Conservation (phyloP, 2,113 vertebrate species). For the Haemorhous mexicanus region DNA sequence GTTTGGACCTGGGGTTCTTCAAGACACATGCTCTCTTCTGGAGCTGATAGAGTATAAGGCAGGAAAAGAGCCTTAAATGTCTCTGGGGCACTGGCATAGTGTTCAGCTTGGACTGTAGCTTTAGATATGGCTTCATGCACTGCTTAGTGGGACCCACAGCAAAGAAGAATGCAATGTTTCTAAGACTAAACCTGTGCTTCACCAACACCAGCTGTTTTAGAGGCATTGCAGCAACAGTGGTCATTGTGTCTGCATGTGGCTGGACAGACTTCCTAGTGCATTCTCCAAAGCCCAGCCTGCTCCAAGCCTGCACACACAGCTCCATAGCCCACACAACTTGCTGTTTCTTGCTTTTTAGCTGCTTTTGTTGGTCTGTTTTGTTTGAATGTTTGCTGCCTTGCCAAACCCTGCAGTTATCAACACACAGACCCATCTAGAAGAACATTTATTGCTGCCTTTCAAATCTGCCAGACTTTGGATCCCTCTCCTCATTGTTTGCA, state of each 20-base stretch:
- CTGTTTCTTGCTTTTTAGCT: not conserved
- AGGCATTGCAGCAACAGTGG: not conserved
- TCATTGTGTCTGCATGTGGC: not conserved
- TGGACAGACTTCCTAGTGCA: not conserved
- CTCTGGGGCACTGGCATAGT: not conserved
- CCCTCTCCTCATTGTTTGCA: not conserved
- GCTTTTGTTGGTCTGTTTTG: not conserved
- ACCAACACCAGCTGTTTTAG: not conserved
- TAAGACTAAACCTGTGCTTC: not conserved
- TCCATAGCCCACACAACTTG: not conserved
- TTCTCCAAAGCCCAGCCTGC: not conserved
- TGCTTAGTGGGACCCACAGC: not conserved
- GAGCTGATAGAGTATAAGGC: not conserved
- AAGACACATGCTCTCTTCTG: not conserved
- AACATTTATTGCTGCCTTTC: not conserved
- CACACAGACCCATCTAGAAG: not conserved
- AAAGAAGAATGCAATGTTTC: not conserved
- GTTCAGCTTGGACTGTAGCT: not conserved
- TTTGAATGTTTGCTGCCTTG: not conserved
- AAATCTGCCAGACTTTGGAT: not conserved
- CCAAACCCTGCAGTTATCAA: not conserved
- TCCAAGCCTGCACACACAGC: not conserved
- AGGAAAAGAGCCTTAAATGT: not conserved
- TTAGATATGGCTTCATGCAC: not conserved
- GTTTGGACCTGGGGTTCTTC: not conserved